Percentiles rank a stretch among this genome's conserved stretches.
Evolutionary conservation across 2,888 invertebrate genomes (phyloP).

Genomic region (Spilarctia lutea): DNA sequence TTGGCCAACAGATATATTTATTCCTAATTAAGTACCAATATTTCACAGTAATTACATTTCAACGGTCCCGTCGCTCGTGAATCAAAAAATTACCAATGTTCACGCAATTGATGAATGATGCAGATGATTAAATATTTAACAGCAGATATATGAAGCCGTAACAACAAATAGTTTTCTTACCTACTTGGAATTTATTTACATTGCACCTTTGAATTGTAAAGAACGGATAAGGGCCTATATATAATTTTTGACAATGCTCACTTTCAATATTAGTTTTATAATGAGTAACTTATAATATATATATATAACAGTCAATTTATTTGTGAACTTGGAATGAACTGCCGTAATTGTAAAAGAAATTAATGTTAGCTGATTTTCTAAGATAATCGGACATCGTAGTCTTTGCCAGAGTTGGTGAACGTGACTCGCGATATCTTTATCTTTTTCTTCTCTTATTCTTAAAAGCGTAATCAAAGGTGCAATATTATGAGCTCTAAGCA

Average conservation of each 20-base stretch:
- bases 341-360: background rate
- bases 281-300: background rate
- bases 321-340: background rate
- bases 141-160: background rate
- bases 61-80: slow-evolving; percentile 62
- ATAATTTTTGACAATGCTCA: background rate
- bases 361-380: background rate
- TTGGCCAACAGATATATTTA: slow-evolving; percentile 64
- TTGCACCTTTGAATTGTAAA: slow-evolving; percentile 28
- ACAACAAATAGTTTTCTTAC: background rate
- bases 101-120: background rate
- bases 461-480: slow-evolving; percentile 39
- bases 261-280: background rate
- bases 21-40: slow-evolving; percentile 57
- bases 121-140: background rate
- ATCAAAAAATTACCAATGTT: slow-evolving; percentile 14
- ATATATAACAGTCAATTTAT: background rate
- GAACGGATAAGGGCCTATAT: background rate
- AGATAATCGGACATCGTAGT: background rate
- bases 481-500: slow-evolving; percentile 40
- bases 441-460: too few species aligned
- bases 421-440: too few species aligned
- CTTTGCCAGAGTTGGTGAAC: background rate
- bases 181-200: slow-evolving; percentile 30
- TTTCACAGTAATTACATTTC: slow-evolving; percentile 37